Base-by-base conservation (phyloP, 2,888 invertebrate genomes). In the Crematogaster levior region DNA sequence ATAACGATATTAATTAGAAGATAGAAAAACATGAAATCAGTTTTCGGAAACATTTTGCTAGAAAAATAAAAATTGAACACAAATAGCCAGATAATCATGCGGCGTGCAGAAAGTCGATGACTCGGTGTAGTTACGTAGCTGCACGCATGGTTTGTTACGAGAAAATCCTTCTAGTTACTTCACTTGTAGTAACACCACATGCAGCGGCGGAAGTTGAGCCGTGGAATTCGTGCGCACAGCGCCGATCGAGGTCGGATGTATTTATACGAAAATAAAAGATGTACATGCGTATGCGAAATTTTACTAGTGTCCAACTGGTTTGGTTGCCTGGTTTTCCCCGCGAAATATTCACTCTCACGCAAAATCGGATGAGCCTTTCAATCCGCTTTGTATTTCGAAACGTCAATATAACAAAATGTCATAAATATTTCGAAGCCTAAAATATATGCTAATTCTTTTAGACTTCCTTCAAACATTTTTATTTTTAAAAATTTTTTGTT, bases 261-360 rank as follows among this genome's bases (percentile, higher is more conserved):
- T 84, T 81, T 82, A 75, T 82, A 89, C 82, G 73, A 89, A 89
- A 89, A 89, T 89, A 89, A 89, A 87, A 86, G 84, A 87, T 81
- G 24, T 43, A 30, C 15, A n/a, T 30, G 12, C 12, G 48, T 66
- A 37, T 58, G 65, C 10, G 58, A 83, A 87, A 87, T 89, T 89
- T 89, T 85, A 87, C 87, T 89, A 75, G 81, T 82, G 60, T 37
- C 82, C 65, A 70, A 51, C 60, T 63, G 58, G 74, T 10, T 66
- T 66, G 68, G 86, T 83, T 89, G 89, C 89, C 89, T 89, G 21
- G 83, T 86, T 89, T 89, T 89, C 86, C 89, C 86, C 77, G 83
- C 84, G 75, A 83, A 85, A 87, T 87, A 79, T 82, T 82, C 63
- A 60, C 77, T 83, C 83, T 85, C 80, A 65, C 80, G 63, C 82